Evolutionary conservation across 1,140 invertebrate species (phyloP), one percentile per base, ranked within the genome.

Genomic region (Polypedilum pembai): DNA sequence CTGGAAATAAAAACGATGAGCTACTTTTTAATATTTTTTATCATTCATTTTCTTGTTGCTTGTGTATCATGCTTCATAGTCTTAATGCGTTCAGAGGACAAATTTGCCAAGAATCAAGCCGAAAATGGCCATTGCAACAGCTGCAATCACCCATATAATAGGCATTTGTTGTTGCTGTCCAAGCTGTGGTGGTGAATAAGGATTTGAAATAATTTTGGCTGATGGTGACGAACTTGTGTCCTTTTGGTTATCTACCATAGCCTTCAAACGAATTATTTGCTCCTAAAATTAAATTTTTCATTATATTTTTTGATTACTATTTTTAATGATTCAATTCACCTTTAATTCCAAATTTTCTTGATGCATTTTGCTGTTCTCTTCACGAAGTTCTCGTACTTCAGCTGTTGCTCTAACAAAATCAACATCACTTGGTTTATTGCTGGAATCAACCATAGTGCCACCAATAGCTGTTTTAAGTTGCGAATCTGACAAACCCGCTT

Each of bases 281-380:
- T 72, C 65, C 74, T 74, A n/a, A 41, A 41, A 41, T 18, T 40
- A 33, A 41, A 18, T 33, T 33, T 33, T 3, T 33, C 24, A 33
- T 33, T 3, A 5, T 33, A 33, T 33, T n/a, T n/a, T n/a, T n/a
- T n/a, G n/a, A n/a, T n/a, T 33, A 33, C 1, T 33, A 73, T 5
- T n/a, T 8, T 33, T 41, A 56, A 41, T n/a, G 33, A 75, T 45
- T 17, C 15, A 21, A 76, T 78, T 83, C 85, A 91, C 91, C 87
- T 91, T 94, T 79, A 94, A 86, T 81, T 88, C 86, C 76, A 93
- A 81, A 85, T 92, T 93, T 83, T 94, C 92, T 83, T 92, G 89
- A 83, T 89, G 87, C 80, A 94, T 84, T 82, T 86, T 86, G 81
- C 86, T 90, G 79, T 91, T 89, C 78, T 90, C 87, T 81, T 92